phyloP scores from a whole-genome alignment of 2,113 vertebrate genomes.

The Tragelaphus imberbis region DNA sequence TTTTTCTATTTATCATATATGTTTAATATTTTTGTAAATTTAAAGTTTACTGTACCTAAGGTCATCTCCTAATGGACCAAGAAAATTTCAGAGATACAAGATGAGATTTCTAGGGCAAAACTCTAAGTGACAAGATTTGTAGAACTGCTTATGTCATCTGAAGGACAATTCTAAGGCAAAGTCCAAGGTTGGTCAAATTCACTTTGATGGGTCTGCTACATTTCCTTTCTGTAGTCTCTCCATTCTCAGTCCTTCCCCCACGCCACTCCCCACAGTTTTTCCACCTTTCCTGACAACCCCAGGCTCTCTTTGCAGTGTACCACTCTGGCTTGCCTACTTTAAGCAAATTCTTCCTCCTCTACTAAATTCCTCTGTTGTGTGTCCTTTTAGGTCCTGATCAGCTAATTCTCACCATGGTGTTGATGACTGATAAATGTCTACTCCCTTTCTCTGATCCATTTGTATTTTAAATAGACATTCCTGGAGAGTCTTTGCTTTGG shows the following conservation, averaged over 20 bases:
- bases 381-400: background rate
- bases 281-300: background rate
- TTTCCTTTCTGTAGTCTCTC: background rate
- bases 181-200: background rate
- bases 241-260: background rate
- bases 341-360: background rate
- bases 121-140: background rate
- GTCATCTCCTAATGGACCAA: background rate
- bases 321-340: background rate
- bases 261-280: background rate
- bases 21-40: background rate
- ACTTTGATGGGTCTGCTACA: background rate
- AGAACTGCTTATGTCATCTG: background rate
- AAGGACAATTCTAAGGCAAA: background rate
- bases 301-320: background rate
- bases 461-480: slow-evolving; percentile 38
- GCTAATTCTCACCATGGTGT: slow-evolving; percentile 11
- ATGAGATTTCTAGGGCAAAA: slow-evolving; percentile 5
- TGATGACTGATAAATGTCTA: background rate
- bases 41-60: background rate
- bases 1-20: background rate
- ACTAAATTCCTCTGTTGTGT: background rate
- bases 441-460: background rate
- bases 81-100: background rate
- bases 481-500: background rate